Conservation (phyloP, 2,797 vertebrate genomes). For the Chaenodraco wilsoni region DNA sequence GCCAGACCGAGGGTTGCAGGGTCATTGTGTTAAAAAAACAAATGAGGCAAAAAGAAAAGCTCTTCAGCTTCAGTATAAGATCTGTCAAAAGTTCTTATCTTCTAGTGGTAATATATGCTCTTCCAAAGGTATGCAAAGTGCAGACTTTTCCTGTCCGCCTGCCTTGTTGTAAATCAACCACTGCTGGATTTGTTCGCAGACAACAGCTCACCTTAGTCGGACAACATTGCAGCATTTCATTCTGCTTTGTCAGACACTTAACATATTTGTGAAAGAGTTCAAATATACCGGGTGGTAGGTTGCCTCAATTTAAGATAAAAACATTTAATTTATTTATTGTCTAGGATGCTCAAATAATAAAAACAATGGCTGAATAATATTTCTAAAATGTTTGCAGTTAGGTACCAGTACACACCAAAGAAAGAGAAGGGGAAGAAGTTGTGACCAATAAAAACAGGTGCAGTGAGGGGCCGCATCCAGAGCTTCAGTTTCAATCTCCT, state of each 20-base stretch:
- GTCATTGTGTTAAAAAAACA: slow-evolving; percentile 31
- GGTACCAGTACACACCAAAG: slow-evolving; percentile 71
- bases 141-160: slow-evolving; percentile 5
- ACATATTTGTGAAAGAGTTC: slow-evolving; percentile 30
- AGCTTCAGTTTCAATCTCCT: slow-evolving; percentile 64
- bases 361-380: slow-evolving; percentile 57
- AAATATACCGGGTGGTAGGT: slow-evolving; percentile 35
- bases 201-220: slow-evolving; percentile 18
- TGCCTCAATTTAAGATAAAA: slow-evolving; percentile 53
- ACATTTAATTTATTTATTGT: slow-evolving; percentile 57
- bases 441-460: slow-evolving; percentile 59
- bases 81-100: slow-evolving; percentile 17
- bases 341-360: slow-evolving; percentile 62
- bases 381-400: slow-evolving; percentile 66
- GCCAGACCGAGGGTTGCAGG: slow-evolving; percentile 21
- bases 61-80: slow-evolving; percentile 21
- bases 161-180: slow-evolving; percentile 15
- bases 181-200: slow-evolving; percentile 29
- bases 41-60: slow-evolving; percentile 49
- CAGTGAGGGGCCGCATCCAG: slow-evolving; percentile 60
- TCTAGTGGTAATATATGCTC: slow-evolving; percentile 23
- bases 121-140: slow-evolving; percentile 11
- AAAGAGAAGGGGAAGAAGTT: not conserved
- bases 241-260: slow-evolving; percentile 41
- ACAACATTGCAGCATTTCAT: slow-evolving; percentile 23